These are phyloP conservation scores for Drosophila sp. DNA, from an alignment of 1,140 invertebrate species.

Conservation along the genomic window DNA sequence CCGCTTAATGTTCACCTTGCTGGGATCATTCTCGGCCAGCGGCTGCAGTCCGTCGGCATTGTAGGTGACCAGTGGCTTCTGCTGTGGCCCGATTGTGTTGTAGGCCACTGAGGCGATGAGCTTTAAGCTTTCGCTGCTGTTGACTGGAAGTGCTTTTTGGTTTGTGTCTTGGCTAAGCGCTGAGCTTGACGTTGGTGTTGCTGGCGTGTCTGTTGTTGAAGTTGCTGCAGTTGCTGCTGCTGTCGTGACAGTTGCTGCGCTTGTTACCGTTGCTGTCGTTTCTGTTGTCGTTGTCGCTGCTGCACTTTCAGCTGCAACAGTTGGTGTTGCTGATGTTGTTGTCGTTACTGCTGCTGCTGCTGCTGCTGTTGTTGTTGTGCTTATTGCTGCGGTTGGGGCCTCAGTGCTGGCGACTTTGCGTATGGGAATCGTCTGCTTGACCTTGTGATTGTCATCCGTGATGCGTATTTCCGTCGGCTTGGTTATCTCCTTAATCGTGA, in stretches of 20 bases:
- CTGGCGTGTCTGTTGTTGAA: constrained; percentile 28
- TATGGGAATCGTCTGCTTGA: constrained; percentile 65
- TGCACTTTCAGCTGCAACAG: constrained; percentile 29
- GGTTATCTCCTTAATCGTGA: constrained; percentile 84
- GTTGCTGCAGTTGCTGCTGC: constrained; percentile 40
- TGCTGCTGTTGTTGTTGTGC: constrained; percentile 12
- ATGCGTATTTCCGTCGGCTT: constrained; percentile 83
- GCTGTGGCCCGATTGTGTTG: constrained; percentile 38
- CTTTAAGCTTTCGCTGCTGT: constrained; percentile 73
- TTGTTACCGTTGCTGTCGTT: constrained; percentile 28
- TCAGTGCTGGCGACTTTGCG: constrained; percentile 54
- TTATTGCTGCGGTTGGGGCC: constrained; percentile 36
- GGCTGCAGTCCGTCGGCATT: constrained; percentile 56
- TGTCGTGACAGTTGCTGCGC: constrained; percentile 17
- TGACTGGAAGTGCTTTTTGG: constrained; percentile 62
- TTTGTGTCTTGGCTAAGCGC: constrained; percentile 59
- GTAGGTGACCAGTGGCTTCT: constrained; percentile 58
- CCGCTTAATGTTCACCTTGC: constrained; percentile 77
- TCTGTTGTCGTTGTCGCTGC: constrained; percentile 19
- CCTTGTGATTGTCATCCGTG: constrained; percentile 78
- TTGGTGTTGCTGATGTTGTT: constrained; percentile 25
- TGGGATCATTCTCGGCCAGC: constrained; percentile 66
- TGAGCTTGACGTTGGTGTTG: constrained; percentile 42
- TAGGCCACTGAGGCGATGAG: constrained; percentile 73
- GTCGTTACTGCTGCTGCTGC: constrained; percentile 5